Conservation (phyloP, 2,113 vertebrate genomes). For the Progne subis region DNA sequence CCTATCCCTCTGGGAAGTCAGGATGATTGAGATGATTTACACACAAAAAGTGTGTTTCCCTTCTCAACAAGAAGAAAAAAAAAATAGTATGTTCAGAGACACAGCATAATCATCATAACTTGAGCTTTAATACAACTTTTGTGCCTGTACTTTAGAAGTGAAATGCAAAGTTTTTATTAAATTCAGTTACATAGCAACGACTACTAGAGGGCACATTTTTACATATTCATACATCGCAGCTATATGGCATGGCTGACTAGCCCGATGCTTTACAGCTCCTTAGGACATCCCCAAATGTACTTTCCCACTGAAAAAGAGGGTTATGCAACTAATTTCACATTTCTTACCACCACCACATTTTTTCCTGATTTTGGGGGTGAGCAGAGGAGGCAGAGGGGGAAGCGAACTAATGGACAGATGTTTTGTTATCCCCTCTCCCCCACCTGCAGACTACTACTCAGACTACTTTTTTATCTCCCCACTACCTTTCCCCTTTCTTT, state of each 20-base stretch:
- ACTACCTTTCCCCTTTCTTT: neutral
- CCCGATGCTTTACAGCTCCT: neutral
- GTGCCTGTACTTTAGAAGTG: neutral
- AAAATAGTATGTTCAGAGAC: neutral
- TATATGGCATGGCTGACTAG: neutral
- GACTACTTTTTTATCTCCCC: neutral
- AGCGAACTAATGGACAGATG: neutral
- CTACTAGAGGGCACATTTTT: neutral
- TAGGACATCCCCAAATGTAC: neutral
- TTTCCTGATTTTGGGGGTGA: neutral
- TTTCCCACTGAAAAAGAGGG: neutral
- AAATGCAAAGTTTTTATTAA: neutral
- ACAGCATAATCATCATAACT: neutral
- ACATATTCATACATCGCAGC: neutral
- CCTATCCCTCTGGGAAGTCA: neutral
- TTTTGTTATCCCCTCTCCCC: neutral
- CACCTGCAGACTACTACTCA: neutral
- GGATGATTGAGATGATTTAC: neutral
- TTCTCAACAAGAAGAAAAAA: neutral
- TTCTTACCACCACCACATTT: neutral
- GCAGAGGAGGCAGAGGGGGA: neutral
- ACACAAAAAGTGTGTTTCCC: neutral
- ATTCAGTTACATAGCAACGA: neutral
- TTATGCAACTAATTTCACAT: neutral
- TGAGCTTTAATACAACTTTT: neutral